Evolutionary conservation across 64 coral and sea anemone genomes (phyloP).

Genomic region (Dendrophyllia cribrosa): DNA sequence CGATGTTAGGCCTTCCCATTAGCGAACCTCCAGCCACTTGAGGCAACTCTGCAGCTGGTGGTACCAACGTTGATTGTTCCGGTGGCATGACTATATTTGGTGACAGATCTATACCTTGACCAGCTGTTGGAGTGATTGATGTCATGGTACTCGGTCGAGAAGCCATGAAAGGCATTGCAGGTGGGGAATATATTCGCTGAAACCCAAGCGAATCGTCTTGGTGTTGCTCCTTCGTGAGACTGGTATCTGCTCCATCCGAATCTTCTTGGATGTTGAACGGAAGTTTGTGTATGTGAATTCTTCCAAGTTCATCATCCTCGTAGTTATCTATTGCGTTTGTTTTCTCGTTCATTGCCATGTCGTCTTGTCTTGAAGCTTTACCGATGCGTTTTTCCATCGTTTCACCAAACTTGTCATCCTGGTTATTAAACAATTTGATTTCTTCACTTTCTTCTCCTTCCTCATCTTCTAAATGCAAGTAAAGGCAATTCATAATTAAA

Average conservation of each 20-base stretch:
- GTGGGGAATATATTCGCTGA: background rate
- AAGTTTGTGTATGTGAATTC: slow-evolving; percentile 5
- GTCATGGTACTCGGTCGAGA: background rate
- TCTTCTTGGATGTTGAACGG: slow-evolving; percentile 31
- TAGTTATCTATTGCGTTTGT: background rate
- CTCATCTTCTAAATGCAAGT: background rate
- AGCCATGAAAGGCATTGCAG: background rate
- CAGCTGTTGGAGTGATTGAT: background rate
- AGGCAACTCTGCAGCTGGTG: background rate
- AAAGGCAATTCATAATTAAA: background rate
- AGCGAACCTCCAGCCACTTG: background rate
- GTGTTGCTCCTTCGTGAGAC: background rate
- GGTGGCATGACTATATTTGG: slow-evolving; percentile 18
- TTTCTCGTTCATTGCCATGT: background rate
- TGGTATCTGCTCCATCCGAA: background rate
- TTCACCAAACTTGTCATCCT: slow-evolving; percentile 15
- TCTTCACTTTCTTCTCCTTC: slow-evolving; percentile 18
- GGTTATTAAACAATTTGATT: slow-evolving; percentile 13
- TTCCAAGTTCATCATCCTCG: background rate
- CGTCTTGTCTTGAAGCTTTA: background rate
- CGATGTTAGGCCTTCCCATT: background rate
- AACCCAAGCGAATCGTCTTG: background rate
- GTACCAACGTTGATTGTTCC: background rate
- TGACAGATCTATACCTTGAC: slow-evolving; percentile 19
- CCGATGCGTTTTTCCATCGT: slow-evolving; percentile 8